These are phyloP conservation scores for Oscheius sp. DNA, from an alignment of 2,888 invertebrate species.

Conservation along the genomic window DNA sequence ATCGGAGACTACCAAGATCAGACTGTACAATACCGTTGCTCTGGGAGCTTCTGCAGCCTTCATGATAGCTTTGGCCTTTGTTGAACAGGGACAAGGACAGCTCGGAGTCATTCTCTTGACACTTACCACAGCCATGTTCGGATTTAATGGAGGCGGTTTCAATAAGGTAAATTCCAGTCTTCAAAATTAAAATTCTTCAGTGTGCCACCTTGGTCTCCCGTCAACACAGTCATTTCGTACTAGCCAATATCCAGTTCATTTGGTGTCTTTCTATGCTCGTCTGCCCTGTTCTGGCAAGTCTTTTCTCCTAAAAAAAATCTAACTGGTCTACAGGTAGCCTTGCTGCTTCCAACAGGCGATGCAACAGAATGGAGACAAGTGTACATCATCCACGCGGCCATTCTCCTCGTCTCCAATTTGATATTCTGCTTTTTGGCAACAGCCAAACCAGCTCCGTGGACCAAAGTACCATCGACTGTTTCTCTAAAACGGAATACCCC, in stretches of 20 bases:
- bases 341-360: conserved; percentile 50
- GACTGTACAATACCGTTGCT: conserved; percentile 69
- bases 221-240: conserved; percentile 70
- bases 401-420: conserved; percentile 63
- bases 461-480: conserved; percentile 41
- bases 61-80: conserved; percentile 65
- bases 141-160: conserved; percentile 71
- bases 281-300: conserved; percentile 63
- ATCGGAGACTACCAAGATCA: conserved; percentile 66
- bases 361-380: conserved; percentile 68
- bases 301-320: not conserved
- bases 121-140: conserved; percentile 70
- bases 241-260: conserved; percentile 70
- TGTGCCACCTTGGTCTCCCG: conserved; percentile 67
- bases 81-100: conserved; percentile 53
- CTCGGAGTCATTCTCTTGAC: conserved; percentile 61
- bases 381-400: conserved; percentile 66
- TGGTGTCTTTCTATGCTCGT: conserved; percentile 71
- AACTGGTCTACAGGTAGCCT: conserved; percentile 40
- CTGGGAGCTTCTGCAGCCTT: conserved; percentile 67
- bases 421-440: conserved; percentile 69
- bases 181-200: conserved; percentile 37
- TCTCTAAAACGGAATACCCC: conserved; percentile 19
- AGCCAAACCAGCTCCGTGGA: conserved; percentile 70
- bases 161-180: conserved; percentile 57